phyloP scores from a whole-genome alignment of 2,888 invertebrate species.

The Lypha dubia region DNA sequence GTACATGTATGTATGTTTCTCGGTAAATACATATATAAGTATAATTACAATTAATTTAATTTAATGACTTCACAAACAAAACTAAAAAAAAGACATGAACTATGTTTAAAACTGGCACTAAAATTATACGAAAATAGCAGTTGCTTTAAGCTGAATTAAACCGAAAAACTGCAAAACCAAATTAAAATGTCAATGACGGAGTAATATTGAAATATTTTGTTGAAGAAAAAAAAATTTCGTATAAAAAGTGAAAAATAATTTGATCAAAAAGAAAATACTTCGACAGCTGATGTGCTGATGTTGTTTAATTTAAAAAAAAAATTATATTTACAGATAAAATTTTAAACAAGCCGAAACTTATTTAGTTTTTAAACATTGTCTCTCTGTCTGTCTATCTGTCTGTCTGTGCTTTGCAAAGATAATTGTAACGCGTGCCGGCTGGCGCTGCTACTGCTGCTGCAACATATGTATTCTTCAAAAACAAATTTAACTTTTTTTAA shows the following conservation, averaged over 20 bases:
- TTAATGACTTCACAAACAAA: slow-evolving; percentile 2
- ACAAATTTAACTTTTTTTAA: slow-evolving; percentile 5
- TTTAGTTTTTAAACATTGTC: neutral
- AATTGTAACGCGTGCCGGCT: slow-evolving; percentile 17
- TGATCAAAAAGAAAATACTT: neutral
- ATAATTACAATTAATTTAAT: slow-evolving; percentile 18
- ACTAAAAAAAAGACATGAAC: slow-evolving; percentile 1
- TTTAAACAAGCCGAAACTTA: neutral
- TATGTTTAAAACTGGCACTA: neutral
- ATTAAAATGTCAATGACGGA: slow-evolving; percentile 27
- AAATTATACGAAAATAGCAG: neutral
- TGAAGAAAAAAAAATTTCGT: neutral
- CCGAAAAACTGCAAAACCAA: neutral
- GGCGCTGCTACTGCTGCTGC: neutral
- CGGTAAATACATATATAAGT: too few relatives aligned
- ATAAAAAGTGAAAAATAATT: slow-evolving; percentile 18
- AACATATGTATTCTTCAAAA: neutral
- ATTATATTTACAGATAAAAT: neutral
- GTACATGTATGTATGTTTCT: too few relatives aligned
- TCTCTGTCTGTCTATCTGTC: too few relatives aligned
- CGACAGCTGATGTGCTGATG: neutral
- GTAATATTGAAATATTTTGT: neutral
- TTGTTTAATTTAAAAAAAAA: neutral
- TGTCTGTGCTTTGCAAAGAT: neutral
- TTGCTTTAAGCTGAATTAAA: neutral